These are phyloP conservation scores for Tiaroga cobitis DNA, from an alignment of 2,797 vertebrate species.

Conservation along the genomic window DNA sequence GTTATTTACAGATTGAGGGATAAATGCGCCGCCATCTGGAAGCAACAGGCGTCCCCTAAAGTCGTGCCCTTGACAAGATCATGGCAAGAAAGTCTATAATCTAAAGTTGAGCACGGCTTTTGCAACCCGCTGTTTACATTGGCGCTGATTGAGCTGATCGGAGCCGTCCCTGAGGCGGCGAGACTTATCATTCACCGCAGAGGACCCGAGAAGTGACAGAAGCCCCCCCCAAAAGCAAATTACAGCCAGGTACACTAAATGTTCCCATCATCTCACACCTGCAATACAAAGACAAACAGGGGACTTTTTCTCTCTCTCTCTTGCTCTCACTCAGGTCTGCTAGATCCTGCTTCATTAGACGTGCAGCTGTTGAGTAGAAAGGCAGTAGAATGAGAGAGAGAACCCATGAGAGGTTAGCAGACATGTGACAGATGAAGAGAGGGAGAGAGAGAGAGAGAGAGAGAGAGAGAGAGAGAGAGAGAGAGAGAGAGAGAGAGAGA, in stretches of 20 bases:
- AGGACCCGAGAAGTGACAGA: constrained; percentile 33
- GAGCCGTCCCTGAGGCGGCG: constrained; percentile 6
- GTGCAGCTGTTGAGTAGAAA: constrained; percentile 57
- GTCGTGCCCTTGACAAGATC: constrained; percentile 34
- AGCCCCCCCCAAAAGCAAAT: constrained; percentile 33
- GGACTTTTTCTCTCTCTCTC: constrained; percentile 35
- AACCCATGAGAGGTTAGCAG: constrained; percentile 49
- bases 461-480: constrained; percentile 28
- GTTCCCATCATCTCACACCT: constrained; percentile 51
- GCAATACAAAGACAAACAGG: constrained; percentile 48
- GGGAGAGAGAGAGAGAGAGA: constrained; percentile 45
- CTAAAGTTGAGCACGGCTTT: constrained; percentile 35
- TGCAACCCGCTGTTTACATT: constrained; percentile 33
- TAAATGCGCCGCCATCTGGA: constrained; percentile 3
- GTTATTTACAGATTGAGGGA: constrained; percentile 1
- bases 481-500: constrained; percentile 30
- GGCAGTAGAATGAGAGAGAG: constrained; percentile 37
- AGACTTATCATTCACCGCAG: constrained; percentile 36
- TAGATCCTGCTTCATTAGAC: constrained; percentile 57
- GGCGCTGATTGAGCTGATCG: constrained; percentile 23
- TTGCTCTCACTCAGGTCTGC: constrained; percentile 43
- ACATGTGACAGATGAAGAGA: constrained; percentile 52
- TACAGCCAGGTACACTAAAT: constrained; percentile 43
- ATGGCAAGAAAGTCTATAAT: constrained; percentile 27
- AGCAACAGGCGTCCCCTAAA: constrained; percentile 21